Evolutionary conservation across 2,888 invertebrate genomes (phyloP), one percentile per base, ranked within the genome.

Genomic region (Phengaris arion): DNA sequence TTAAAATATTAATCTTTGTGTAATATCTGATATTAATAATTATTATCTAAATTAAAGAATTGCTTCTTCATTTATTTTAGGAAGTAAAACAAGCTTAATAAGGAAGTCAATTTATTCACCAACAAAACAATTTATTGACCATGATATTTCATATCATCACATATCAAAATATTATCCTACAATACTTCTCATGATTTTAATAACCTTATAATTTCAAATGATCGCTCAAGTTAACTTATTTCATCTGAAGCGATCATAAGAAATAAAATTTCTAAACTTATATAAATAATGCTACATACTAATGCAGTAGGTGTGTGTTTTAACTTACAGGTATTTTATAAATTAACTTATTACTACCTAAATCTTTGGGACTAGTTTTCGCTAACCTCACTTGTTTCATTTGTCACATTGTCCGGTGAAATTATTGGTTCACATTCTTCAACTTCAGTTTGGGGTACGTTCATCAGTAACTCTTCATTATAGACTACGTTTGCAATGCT

Each of bases 251-350:
- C 64, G 12, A 64, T 64, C 64, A 64, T 12, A 6, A 6, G 64
- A 48, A 69, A 69, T 69, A 52, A 35, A 12, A n/a, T 69, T 35
- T 35, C 72, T 72, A 72, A 6, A 45, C 72, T 54, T 72, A 72
- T 45, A 72, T 72, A 72, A 72, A 72, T 72, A 72, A 35, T 52
- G 35, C 72, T 52, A 72, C 52, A 72, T 54, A 22, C 52, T 52
- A 72, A 51, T 72, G 72, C 22, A 72, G 52, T 52, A 72, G 51
- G 22, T 35, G 9, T 15, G 51, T 59, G 45, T 45, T 52, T 54
- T 72, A 72, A 72, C 35, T 72, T 72, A 72, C 13, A 52, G 54
- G 72, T 72, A 54, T 72, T 72, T 72, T 52, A 72, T 72, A 72
- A 54, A 72, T 72, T 54, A 48, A 72, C 72, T 72, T 35, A 72